A percentile compares a stretch with the other conserved stretches of the same genome.
phyloP scores from a whole-genome alignment of 2,113 vertebrate species.

The Ranitomeya variabilis region DNA sequence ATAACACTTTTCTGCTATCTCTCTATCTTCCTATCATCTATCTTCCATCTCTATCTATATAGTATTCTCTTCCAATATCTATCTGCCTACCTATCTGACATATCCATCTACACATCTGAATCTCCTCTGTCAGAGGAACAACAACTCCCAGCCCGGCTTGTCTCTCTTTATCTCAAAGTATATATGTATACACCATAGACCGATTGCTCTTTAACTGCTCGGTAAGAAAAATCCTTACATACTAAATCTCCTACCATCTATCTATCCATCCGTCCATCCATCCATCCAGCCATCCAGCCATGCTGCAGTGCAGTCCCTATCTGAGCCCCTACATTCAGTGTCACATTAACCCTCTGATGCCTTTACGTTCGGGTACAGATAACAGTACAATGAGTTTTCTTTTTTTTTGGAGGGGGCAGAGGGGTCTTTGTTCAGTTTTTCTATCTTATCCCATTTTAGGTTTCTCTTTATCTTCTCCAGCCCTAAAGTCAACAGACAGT shows the following conservation, averaged over 20 bases:
- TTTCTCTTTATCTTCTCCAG: conserved; percentile 48
- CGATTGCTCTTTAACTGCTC: not conserved
- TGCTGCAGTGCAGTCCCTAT: not conserved
- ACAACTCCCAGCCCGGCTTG: not conserved
- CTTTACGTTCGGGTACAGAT: conserved; percentile 11
- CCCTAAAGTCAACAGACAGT: conserved; percentile 56
- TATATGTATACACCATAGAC: not conserved
- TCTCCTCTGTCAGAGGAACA: not conserved
- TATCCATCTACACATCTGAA: not conserved
- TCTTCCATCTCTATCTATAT: not conserved
- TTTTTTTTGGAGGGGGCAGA: not conserved
- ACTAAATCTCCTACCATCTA: not conserved
- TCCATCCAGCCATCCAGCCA: no score
- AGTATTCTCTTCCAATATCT: no score
- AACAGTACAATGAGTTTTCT: conserved; percentile 33
- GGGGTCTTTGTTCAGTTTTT: conserved; percentile 19
- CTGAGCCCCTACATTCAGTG: not conserved
- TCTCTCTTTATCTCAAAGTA: not conserved
- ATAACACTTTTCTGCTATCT: not conserved
- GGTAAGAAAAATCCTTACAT: not conserved
- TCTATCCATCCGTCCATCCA: no score
- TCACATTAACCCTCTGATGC: not conserved
- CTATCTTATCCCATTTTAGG: conserved; percentile 51
- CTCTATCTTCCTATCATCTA: not conserved
- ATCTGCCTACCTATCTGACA: not conserved